A percentile compares a stretch with the other conserved stretches of the same genome.
Conservation (phyloP, 1,140 invertebrate genomes). For the Aporrectodea caliginosa region DNA sequence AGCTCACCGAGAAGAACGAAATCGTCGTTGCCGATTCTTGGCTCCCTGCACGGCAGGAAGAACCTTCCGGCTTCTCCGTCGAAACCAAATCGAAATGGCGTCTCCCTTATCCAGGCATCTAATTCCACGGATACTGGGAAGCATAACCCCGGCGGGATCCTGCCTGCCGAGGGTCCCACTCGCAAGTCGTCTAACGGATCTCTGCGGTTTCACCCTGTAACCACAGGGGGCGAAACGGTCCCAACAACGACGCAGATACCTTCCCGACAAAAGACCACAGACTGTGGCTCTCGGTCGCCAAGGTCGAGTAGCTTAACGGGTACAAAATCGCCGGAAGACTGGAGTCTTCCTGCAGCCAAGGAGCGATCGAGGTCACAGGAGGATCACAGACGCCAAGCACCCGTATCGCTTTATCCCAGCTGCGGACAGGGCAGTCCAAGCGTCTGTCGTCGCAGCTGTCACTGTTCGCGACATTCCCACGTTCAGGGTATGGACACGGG, state of each 20-base stretch:
- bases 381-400: neutral
- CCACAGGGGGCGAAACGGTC: too few relatives aligned
- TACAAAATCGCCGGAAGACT: neutral
- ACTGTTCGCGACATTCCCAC: neutral
- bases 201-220: neutral
- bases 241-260: too few relatives aligned
- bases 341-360: neutral
- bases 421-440: neutral
- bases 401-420: neutral
- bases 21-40: neutral
- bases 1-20: neutral
- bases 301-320: conserved; percentile 1
- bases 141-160: too few relatives aligned
- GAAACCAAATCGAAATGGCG: neutral
- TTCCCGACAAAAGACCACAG: too few relatives aligned
- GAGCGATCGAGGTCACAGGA: conserved; percentile 12
- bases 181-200: neutral
- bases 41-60: neutral
- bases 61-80: neutral
- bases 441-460: neutral
- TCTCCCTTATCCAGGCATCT: neutral
- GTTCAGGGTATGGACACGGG: neutral
- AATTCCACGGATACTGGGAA: neutral
- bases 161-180: too few relatives aligned
- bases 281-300: neutral